These are phyloP conservation scores for Saimiri boliviensis DNA, from an alignment of 2,113 vertebrate species.

Conservation along the genomic window DNA sequence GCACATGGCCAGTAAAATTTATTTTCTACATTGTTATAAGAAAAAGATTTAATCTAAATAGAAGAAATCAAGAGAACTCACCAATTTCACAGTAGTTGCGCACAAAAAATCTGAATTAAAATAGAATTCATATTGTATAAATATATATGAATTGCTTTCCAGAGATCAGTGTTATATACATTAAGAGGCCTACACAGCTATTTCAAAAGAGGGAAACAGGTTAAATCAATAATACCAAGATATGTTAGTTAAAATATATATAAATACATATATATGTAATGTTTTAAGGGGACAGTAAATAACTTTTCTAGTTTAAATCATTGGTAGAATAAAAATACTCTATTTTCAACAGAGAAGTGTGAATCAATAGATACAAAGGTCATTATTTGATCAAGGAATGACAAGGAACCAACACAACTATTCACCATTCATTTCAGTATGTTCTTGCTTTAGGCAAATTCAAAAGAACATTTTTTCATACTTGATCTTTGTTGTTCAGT, in stretches of 20 bases:
- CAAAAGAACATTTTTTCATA: not conserved
- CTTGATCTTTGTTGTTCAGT: constrained; percentile 30
- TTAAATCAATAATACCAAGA: not conserved
- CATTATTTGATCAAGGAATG: constrained; percentile 31
- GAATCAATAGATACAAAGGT: not conserved
- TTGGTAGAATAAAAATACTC: not conserved
- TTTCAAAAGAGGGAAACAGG: constrained; percentile 33
- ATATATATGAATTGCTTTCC: not conserved
- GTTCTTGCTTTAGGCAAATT: not conserved
- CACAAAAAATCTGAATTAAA: constrained; percentile 8
- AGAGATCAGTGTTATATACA: not conserved
- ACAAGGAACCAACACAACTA: not conserved
- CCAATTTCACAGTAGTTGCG: not conserved
- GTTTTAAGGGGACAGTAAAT: not conserved
- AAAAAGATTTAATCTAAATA: constrained; percentile 13
- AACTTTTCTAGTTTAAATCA: constrained; percentile 16
- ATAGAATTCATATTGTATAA: constrained; percentile 15
- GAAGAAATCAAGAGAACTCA: not conserved
- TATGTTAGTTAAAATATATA: not conserved
- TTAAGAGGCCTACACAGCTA: not conserved
- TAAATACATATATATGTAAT: not conserved
- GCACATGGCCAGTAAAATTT: too few species aligned
- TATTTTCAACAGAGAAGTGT: not conserved
- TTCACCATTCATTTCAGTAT: not conserved
- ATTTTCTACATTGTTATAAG: not conserved